Evolutionary conservation across 2,113 vertebrate species (phyloP).

Genomic region (Antennarius striatus): DNA sequence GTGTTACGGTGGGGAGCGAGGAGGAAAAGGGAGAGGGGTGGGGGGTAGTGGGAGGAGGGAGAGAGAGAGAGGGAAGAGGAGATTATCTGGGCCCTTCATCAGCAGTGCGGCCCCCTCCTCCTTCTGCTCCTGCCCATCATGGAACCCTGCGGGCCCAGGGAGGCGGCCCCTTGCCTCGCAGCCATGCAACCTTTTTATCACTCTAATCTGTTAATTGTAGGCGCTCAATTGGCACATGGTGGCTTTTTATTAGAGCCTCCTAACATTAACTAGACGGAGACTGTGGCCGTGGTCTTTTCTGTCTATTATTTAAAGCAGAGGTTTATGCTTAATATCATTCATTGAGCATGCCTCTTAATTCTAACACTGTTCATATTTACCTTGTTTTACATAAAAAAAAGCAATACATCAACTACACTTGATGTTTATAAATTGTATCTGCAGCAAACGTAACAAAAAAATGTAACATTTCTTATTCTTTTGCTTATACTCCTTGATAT

Average conservation of each 20-base stretch:
- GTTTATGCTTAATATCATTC: slow-evolving; percentile 16
- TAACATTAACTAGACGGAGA: slow-evolving; percentile 84
- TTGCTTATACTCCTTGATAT: slow-evolving; percentile 47
- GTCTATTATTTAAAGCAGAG: slow-evolving; percentile 11
- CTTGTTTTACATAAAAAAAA: not conserved
- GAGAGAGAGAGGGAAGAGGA: slow-evolving; percentile 62
- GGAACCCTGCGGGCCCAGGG: slow-evolving; percentile 76
- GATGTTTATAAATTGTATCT: no score
- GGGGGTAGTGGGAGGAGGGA: slow-evolving; percentile 28
- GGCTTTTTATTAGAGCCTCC: slow-evolving; percentile 86
- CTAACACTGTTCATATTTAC: not conserved
- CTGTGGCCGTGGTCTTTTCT: slow-evolving; percentile 76
- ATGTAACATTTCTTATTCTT: no score
- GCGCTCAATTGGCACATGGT: slow-evolving; percentile 87
- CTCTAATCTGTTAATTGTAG: slow-evolving; percentile 94
- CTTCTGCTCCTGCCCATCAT: slow-evolving; percentile 62
- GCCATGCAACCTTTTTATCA: slow-evolving; percentile 86
- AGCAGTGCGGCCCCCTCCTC: slow-evolving; percentile 63
- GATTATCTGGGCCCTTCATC: slow-evolving; percentile 86
- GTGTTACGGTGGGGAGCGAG: slow-evolving; percentile 42
- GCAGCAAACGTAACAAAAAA: no score
- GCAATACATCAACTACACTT: not conserved
- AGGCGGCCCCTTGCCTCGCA: slow-evolving; percentile 79
- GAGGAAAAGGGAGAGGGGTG: slow-evolving; percentile 25
- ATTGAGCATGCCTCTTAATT: not conserved